phyloP scores from a whole-genome alignment of 2,113 vertebrate species.

The Ictalurus punctatus region DNA sequence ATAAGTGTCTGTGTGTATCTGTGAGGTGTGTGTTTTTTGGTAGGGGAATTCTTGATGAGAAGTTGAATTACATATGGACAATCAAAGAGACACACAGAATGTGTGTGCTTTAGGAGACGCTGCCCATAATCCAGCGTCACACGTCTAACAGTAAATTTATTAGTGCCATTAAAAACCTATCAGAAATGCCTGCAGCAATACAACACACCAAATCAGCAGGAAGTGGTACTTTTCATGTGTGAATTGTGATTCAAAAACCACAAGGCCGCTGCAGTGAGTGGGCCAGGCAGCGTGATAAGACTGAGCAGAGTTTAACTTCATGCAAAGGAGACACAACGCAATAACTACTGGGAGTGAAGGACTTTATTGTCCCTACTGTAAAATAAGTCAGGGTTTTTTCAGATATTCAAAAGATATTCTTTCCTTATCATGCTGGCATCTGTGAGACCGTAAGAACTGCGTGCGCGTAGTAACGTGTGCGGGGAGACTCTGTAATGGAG shows the following conservation, averaged over 20 bases:
- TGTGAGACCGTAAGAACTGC: neutral
- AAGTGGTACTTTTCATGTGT: neutral
- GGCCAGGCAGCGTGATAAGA: neutral
- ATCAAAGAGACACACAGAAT: neutral
- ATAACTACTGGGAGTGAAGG: neutral
- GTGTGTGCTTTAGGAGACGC: neutral
- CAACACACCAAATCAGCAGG: neutral
- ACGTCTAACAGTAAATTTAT: neutral
- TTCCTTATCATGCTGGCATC: neutral
- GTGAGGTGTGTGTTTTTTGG: neutral
- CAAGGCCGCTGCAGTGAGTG: neutral
- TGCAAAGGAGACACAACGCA: neutral
- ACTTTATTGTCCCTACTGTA: neutral
- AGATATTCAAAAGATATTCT: neutral
- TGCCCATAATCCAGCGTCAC: neutral
- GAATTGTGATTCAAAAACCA: neutral
- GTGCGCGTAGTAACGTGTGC: neutral
- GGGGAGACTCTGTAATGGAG: neutral
- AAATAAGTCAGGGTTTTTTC: neutral
- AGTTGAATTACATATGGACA: neutral
- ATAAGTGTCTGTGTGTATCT: neutral
- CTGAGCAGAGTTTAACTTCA: neutral
- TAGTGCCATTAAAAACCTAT: neutral
- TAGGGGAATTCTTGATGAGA: neutral
- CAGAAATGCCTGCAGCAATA: neutral